Evolutionary conservation across 2,888 invertebrate species (phyloP), one percentile per base, ranked within the genome.

Genomic region (Catocala sponsa): DNA sequence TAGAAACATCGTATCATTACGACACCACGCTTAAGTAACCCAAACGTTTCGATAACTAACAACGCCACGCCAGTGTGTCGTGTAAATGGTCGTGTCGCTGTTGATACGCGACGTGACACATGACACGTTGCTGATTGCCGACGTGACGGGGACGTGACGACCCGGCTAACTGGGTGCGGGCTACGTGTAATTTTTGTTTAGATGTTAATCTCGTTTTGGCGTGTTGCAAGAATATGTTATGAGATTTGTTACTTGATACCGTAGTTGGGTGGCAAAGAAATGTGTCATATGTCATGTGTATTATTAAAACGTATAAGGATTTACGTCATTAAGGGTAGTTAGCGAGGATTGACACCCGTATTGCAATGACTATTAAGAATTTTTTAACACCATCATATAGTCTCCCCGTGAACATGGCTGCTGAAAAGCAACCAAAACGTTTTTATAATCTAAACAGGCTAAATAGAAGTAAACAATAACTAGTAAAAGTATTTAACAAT

Each of bases 81-180:
- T 59, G 49, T 46, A 63, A 50, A 57, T 55, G 60, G 68, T 46
- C 60, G 35, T 52, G 51, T 62, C 59, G 32, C 57, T 44, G 70
- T 68, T 74, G 68, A 62, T 56, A 63, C n/a, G 55, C 53, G 50
- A 55, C 72, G 78, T 74, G 76, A 76, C 78, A 70, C 52, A 48
- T 68, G 76, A 78, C 76, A 68, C 59, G 64, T 44, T 41, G 69
- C 60, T 78, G 74, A 77, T 78, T 74, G 71, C 76, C 62, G 48
- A 66, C 74, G 76, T 76, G 78, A 78, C 64, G 60, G 44, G 38
- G 51, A 66, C 71, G 74, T 76, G 76, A 76, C 69, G 57, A 63
- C 54, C 60, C 53, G 66, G 65, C 68, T 68, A 70, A 76, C 70
- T 65, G 64, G 73, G 70, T 68, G 78, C 64, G 55, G 49, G 61